These are phyloP conservation scores for Notothenia coriiceps DNA, from an alignment of 2,113 vertebrate genomes.

Conservation along the genomic window DNA sequence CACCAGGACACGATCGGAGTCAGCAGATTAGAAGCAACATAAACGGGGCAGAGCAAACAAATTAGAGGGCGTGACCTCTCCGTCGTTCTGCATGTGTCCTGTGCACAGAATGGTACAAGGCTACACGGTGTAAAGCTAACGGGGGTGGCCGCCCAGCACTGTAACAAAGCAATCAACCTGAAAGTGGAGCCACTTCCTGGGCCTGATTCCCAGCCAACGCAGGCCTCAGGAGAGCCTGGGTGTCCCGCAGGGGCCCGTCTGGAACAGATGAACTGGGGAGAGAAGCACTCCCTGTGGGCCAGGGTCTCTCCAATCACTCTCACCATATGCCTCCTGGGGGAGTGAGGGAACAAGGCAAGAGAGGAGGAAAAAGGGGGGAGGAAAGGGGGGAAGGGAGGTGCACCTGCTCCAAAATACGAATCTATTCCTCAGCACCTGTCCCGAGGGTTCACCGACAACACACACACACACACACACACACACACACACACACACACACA, in stretches of 20 bases:
- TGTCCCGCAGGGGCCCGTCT: slow-evolving; percentile 74
- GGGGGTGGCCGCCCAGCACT: slow-evolving; percentile 48
- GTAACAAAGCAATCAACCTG: slow-evolving; percentile 73
- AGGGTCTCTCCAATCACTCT: slow-evolving; percentile 77
- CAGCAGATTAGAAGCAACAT: slow-evolving; percentile 47
- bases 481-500: slow-evolving; percentile 47
- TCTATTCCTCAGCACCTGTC: slow-evolving; percentile 79
- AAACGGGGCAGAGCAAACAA: slow-evolving; percentile 52
- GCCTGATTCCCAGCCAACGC: slow-evolving; percentile 73
- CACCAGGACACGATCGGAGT: slow-evolving; percentile 26
- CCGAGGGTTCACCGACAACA: slow-evolving; percentile 62
- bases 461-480: slow-evolving; percentile 25
- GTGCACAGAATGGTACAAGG: slow-evolving; percentile 10
- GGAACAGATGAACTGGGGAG: slow-evolving; percentile 81
- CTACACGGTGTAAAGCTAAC: slow-evolving; percentile 49
- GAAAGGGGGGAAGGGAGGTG: slow-evolving; percentile 37
- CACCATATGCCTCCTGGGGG: slow-evolving; percentile 80
- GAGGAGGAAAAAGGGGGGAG: slow-evolving; percentile 25
- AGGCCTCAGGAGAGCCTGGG: slow-evolving; percentile 60
- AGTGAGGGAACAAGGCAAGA: slow-evolving; percentile 60
- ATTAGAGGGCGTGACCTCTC: slow-evolving; percentile 51
- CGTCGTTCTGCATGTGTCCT: slow-evolving; percentile 37
- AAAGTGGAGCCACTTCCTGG: slow-evolving; percentile 57
- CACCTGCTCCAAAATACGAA: slow-evolving; percentile 80
- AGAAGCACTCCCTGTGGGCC: slow-evolving; percentile 69